Evolutionary conservation across 2,888 invertebrate genomes (phyloP).

Genomic region (Subacronicta megacephala): DNA sequence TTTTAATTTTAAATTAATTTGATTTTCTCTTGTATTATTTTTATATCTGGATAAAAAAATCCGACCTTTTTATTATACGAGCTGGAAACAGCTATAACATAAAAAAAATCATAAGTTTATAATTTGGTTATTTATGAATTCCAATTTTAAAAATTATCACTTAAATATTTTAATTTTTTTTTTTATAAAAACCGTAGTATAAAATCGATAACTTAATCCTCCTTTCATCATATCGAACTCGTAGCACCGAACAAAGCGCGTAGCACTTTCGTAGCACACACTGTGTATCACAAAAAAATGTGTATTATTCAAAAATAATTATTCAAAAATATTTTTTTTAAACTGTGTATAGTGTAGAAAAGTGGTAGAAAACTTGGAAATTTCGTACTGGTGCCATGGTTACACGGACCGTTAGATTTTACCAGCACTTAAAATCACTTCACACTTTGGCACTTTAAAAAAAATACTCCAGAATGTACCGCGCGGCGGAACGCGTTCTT

Average conservation of each 20-base stretch:
- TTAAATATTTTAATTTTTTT: background rate
- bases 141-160: too few relatives aligned
- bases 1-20: too few relatives aligned
- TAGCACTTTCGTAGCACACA: constrained; percentile 68
- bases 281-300: constrained; percentile 52
- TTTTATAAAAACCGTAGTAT: background rate
- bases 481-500: constrained; percentile 72
- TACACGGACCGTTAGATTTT: constrained; percentile 82
- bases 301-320: constrained; percentile 35
- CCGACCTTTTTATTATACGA: too few relatives aligned
- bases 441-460: constrained; percentile 76
- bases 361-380: constrained; percentile 59
- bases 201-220: constrained; percentile 2
- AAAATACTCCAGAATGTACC: constrained; percentile 74
- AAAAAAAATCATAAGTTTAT: too few relatives aligned
- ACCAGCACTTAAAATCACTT: constrained; percentile 75
- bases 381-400: constrained; percentile 80
- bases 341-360: constrained; percentile 61
- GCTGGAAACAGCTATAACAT: too few relatives aligned
- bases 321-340: too few relatives aligned
- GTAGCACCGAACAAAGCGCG: constrained; percentile 57
- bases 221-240: constrained; percentile 36
- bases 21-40: too few relatives aligned
- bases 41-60: too few relatives aligned
- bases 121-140: too few relatives aligned